Base-by-base conservation (phyloP, 2,888 invertebrate species). In the Pachycephus smyrnensis region DNA sequence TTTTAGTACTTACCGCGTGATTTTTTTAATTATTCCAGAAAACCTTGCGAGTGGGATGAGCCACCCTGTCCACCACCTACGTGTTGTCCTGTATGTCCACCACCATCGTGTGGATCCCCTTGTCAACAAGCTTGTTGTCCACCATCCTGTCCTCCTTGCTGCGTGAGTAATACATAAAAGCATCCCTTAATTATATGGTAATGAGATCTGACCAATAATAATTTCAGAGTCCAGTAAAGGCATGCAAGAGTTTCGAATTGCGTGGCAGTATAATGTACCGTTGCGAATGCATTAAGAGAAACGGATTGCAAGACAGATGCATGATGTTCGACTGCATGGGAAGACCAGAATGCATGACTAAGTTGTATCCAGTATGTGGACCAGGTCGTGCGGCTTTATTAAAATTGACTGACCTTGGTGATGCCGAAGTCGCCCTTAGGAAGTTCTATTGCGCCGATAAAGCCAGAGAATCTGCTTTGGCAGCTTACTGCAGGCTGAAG, bases 261-360 rank as follows among this genome's bases (percentile, higher is more conserved):
- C 89, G 92, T 0, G 84, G 85, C 12, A 89, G 92, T 36, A 73
- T 87, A 32, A 86, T 90, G 82, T 86, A 88, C 76, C 88, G 87
- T 79, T 92, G 92, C 77, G 88, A 91, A 68, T 92, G 92, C 80
- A 90, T 91, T 69, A 90, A 88, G 78, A 87, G 92, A 69, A 92
- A 92, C 80, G 92, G 92, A 1, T 80, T 92, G 30, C 92, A 92
- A 80, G 92, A 92, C 82, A 87, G 90, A 75, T 92, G 92, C 78
- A 84, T 88, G 85, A 87, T 90, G 84, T 84, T 81, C 81, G 87
- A 90, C 33, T 91, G 91, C 71, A 89, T 90, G 89, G 91, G 91
- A 15, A 86, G 89, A 68, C 90, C 91, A 0, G 91, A 91, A 75
- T 91, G 91, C 76, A 89, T 89, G 88, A 90, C 90, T 0, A 91